Conservation (phyloP, 2,113 vertebrate genomes). For the Siniperca chuatsi region DNA sequence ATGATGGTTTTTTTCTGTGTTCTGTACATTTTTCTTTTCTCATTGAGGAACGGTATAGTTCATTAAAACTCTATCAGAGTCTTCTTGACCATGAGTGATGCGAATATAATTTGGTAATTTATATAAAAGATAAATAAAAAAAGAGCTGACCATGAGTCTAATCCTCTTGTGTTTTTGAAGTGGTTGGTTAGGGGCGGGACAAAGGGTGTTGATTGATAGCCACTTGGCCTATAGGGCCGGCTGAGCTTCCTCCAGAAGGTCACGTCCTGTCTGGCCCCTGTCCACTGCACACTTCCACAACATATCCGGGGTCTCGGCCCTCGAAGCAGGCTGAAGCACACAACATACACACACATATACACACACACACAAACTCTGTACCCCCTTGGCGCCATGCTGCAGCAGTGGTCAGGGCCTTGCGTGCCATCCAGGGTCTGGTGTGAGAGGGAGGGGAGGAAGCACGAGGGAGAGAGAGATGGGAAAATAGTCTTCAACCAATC, state of each 20-base stretch:
- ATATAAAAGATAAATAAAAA: constrained; percentile 36
- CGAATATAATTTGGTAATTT: constrained; percentile 23
- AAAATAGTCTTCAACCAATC: constrained; percentile 68
- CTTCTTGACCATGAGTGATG: not conserved
- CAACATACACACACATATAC: constrained; percentile 24
- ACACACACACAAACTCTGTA: constrained; percentile 39
- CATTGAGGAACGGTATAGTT: not conserved
- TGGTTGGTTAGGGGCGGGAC: constrained; percentile 67
- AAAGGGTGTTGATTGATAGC: constrained; percentile 79
- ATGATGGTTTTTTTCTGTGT: not conserved
- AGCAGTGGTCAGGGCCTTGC: constrained; percentile 76
- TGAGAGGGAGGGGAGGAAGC: constrained; percentile 47
- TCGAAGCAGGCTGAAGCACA: constrained; percentile 40
- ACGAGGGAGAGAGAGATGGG: constrained; percentile 46
- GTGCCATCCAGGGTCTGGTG: constrained; percentile 70
- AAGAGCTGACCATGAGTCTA: constrained; percentile 19
- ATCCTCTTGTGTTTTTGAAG: constrained; percentile 75
- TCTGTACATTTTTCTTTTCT: not conserved
- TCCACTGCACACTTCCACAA: constrained; percentile 86
- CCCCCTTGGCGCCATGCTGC: constrained; percentile 75
- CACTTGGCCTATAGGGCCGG: constrained; percentile 75
- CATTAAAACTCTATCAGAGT: not conserved
- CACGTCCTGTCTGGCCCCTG: constrained; percentile 85
- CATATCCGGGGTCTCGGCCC: constrained; percentile 82
- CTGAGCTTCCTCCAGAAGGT: constrained; percentile 81